Evolutionary conservation across 2,888 invertebrate genomes (phyloP).

Genomic region (Biston betularia): DNA sequence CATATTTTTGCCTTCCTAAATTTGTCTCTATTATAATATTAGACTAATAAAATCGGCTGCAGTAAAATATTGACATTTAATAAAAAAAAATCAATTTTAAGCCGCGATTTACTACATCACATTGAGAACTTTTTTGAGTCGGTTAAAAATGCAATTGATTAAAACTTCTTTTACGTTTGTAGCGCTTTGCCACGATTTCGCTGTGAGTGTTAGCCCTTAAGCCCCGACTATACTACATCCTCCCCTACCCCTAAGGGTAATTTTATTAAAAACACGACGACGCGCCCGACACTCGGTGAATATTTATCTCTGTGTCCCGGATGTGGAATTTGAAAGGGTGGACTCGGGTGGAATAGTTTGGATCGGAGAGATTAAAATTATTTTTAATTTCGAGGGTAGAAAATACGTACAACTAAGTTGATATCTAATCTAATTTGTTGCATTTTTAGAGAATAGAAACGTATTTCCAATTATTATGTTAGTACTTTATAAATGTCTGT

Average conservation of each 20-base stretch:
- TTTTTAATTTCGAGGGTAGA: constrained; percentile 16
- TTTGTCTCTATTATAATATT: too few species aligned
- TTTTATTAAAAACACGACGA: constrained; percentile 81
- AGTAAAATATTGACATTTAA: too few species aligned
- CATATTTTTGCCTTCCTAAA: neutral
- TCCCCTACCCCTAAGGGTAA: constrained; percentile 62
- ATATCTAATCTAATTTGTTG: neutral
- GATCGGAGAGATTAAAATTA: constrained; percentile 27
- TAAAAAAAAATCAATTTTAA: too few species aligned
- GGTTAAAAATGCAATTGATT: too few species aligned
- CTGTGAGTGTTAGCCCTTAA: neutral
- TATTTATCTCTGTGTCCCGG: constrained; percentile 75
- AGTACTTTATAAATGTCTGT: too few species aligned
- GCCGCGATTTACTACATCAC: too few species aligned
- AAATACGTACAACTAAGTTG: neutral
- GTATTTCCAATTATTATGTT: too few species aligned
- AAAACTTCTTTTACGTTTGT: too few species aligned
- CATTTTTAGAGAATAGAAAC: too few species aligned
- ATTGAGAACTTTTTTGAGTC: too few species aligned
- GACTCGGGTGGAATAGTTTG: constrained; percentile 34
- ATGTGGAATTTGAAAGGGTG: constrained; percentile 58
- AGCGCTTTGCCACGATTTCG: neutral
- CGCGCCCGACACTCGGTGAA: constrained; percentile 62
- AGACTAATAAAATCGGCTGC: too few species aligned
- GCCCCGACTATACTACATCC: neutral